phyloP scores from a whole-genome alignment of 1,140 invertebrate genomes.

The Drosophila carrolli region DNA sequence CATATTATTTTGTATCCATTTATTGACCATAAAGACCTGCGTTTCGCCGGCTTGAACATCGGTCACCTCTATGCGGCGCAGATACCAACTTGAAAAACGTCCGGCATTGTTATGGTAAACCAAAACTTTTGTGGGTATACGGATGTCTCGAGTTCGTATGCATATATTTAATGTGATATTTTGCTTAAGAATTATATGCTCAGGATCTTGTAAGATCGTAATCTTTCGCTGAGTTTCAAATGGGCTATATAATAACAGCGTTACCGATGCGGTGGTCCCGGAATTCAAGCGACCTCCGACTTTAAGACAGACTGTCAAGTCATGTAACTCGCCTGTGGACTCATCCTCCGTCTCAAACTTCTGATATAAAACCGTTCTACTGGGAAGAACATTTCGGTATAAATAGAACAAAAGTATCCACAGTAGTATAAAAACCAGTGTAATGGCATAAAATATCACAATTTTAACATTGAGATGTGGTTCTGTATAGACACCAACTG shows the following conservation, averaged over 20 bases:
- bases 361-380: conserved; percentile 25
- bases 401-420: conserved; percentile 5
- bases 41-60: conserved; percentile 40
- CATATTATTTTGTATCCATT: conserved; percentile 34
- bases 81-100: conserved; percentile 54
- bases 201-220: conserved; percentile 45
- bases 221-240: conserved; percentile 7
- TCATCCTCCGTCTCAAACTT: conserved; percentile 2
- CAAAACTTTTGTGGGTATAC: conserved; percentile 40
- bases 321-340: conserved; percentile 30
- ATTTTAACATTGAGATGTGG: neutral
- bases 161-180: conserved; percentile 45
- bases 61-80: conserved; percentile 32
- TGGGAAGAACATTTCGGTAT: conserved; percentile 6
- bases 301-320: conserved; percentile 33
- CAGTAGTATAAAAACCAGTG: neutral
- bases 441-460: neutral
- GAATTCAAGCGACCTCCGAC: conserved; percentile 46
- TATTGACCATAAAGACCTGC: conserved; percentile 34
- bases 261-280: conserved; percentile 43
- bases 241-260: conserved; percentile 11
- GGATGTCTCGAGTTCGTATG: conserved; percentile 49
- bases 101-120: conserved; percentile 50
- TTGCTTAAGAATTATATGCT: conserved; percentile 3
- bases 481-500: neutral